phyloP scores from a whole-genome alignment of 2,113 vertebrate species.

The Boulengeromyrus knoepffleri region DNA sequence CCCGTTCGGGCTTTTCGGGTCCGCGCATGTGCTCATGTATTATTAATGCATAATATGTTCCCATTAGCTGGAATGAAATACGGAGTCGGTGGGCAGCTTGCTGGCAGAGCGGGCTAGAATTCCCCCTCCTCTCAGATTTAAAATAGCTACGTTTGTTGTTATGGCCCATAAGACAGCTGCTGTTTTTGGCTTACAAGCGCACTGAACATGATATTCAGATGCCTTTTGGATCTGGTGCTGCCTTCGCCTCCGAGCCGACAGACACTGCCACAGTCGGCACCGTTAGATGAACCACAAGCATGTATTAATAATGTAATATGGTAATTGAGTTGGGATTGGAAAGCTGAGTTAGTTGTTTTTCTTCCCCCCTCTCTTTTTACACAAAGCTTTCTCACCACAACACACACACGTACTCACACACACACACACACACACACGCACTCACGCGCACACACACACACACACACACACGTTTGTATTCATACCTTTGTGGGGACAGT shows the following conservation, averaged over 20 bases:
- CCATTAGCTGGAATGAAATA: slow-evolving; percentile 46
- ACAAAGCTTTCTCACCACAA: background rate
- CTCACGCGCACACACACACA: no score
- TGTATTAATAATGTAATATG: slow-evolving; percentile 13
- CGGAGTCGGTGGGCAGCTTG: slow-evolving; percentile 38
- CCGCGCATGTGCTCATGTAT: slow-evolving; percentile 47
- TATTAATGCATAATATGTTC: slow-evolving; percentile 51
- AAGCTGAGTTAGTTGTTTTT: background rate
- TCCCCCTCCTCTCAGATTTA: slow-evolving; percentile 15
- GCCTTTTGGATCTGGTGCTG: slow-evolving; percentile 25
- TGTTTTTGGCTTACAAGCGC: slow-evolving; percentile 28
- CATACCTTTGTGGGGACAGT: background rate
- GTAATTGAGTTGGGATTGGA: background rate
- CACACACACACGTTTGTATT: background rate
- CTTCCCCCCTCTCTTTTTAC: background rate
- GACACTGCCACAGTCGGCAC: background rate
- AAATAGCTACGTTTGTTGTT: slow-evolving; percentile 39
- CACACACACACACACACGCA: background rate
- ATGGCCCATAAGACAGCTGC: slow-evolving; percentile 43
- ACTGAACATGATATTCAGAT: slow-evolving; percentile 36
- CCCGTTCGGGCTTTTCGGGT: slow-evolving; percentile 16
- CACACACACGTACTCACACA: background rate
- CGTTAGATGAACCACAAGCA: background rate
- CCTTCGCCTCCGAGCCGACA: background rate
- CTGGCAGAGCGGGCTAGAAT: slow-evolving; percentile 37